Evolutionary conservation across 2,113 vertebrate genomes (phyloP).

Genomic region (Neotoma lepida): DNA sequence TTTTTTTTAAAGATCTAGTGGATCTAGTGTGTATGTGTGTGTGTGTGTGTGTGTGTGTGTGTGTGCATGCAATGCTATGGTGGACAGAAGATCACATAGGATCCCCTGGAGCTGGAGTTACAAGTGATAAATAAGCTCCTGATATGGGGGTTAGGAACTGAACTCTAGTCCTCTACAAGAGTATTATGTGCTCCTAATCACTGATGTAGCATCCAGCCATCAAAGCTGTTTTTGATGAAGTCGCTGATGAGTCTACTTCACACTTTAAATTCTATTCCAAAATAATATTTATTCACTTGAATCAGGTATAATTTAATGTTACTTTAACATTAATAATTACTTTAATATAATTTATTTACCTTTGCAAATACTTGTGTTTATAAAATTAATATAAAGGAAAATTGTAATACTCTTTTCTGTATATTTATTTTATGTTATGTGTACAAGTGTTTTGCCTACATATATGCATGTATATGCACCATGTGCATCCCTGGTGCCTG

Average conservation of each 20-base stretch:
- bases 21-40: neutral
- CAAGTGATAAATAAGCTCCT: neutral
- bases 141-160: neutral
- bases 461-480: neutral
- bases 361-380: neutral
- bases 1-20: neutral
- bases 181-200: neutral
- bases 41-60: neutral
- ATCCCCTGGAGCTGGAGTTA: neutral
- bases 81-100: neutral
- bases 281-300: neutral
- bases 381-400: neutral
- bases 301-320: neutral
- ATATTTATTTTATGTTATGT: neutral
- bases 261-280: slow-evolving; percentile 10
- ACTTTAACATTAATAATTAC: slow-evolving; percentile 12
- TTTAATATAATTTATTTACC: neutral
- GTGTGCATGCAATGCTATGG: neutral
- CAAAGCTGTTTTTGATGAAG: neutral
- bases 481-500: neutral
- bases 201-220: neutral
- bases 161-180: neutral
- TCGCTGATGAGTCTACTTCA: neutral
- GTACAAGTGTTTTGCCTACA: neutral
- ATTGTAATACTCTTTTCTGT: neutral